Base-by-base conservation (phyloP, 53 echinoderm and acorn worm genomes). In the Patiria pectinifera region DNA sequence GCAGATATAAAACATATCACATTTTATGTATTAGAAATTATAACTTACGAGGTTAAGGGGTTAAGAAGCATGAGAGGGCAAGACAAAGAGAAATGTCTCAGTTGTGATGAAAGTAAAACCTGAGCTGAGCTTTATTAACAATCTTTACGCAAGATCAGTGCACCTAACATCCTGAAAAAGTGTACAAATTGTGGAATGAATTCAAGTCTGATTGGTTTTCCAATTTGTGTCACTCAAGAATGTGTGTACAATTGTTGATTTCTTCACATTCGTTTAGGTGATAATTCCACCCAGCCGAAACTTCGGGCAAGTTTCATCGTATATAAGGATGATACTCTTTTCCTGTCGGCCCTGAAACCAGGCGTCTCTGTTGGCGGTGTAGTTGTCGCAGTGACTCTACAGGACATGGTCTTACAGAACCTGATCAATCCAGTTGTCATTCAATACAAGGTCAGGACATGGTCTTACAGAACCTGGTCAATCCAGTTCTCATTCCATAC, bases 401-500 rank as follows among this genome's bases (percentile, higher is more conserved):
- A 71, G 11, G 94, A 87, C 10, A 71, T 71, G 35, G 16, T 45
- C 10, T 59, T 87, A n/a, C 77, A 24, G 45, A 87, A 94, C 80
- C 78, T 94, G n/a, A 48, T 18, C 26, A 63, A 91, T 13, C 94
- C 91, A 16, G 94, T 91, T 22, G 76, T 94, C 44, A 91, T 94
- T 45, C 86, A 91, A 48, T 94, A 91, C 43, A 74, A 74, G 74
- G 74, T 74, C 74, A 66, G 66, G 15, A 87, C 10, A 71, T 71
- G 35, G 16, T 45, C 10, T 59, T 87, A n/a, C 77, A 47, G 45
- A 87, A 94, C 80, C 78, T 94, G n/a, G 66, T 18, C 26, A 63
- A 91, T 13, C 94, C 91, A 16, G 94, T 91, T 22, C 76, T 94
- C 44, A 91, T 94, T 45, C 86, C 86, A 35, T 91, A 91, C 61